Base-by-base conservation (phyloP, 2,113 vertebrate genomes). In the Dasyprocta punctata region DNA sequence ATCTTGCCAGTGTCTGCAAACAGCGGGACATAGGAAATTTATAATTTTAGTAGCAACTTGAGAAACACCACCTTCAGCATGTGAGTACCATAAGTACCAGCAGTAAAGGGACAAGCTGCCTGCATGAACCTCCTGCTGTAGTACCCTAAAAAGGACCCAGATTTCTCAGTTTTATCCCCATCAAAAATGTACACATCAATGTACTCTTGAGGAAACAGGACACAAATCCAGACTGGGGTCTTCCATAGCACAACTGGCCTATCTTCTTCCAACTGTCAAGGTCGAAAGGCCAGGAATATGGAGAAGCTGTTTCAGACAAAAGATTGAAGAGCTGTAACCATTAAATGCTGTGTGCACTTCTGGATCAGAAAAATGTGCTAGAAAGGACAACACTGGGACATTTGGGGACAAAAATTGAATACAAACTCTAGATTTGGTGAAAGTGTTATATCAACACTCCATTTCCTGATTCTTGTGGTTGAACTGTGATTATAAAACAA, bases 401-500 rank as follows among this genome's bases (percentile, higher is more conserved):
- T 44, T 78, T 73, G 38, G 56, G 56, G 19, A 20, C 36, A 88
- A 91, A 90, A 24, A 58, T 26, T 93, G 54, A 71, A 54, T 67
- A 54, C 77, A 54, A 52, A 78, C 9, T 58, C 4, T 96, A 77
- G 44, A 61, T 78, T 73, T 65, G 24, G 58, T 92, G 63, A 61
- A 69, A 83, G 58, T 61, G 38, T 89, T 92, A 73, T 82, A 30
- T 36, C 58, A 86, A 63, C 38, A 52, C 83, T 69, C 87, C 38
- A 86, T 91, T 47, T 85, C 38, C 60, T 61, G 83, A 63, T 91
- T 93, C 71, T 86, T 96, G 22, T 44, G 80, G 44, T n/a, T 87
- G 38, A 83, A 83, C 14, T 89, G 24, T 89, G 83, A 10, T 92
- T 80, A 83, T 89, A 28, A 63, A 77, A 83, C 71, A 75, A 19